A percentile compares a stretch with the other conserved stretches of the same genome.
Evolutionary conservation across 2,797 vertebrate species (phyloP).

Genomic region (Eidolon dupreanum): DNA sequence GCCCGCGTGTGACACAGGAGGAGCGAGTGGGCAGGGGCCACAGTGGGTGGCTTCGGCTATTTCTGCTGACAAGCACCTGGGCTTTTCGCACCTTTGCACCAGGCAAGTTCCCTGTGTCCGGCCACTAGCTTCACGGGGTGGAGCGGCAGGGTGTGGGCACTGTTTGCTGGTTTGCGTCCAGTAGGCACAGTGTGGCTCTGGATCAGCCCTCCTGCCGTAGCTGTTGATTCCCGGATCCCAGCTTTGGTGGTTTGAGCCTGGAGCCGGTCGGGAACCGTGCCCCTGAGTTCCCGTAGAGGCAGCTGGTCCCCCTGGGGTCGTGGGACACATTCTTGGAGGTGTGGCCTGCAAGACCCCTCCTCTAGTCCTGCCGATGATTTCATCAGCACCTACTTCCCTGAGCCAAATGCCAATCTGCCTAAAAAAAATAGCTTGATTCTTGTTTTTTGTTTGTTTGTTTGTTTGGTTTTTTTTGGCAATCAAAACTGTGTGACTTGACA

Average conservation of each 20-base stretch:
- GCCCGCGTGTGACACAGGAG: rapidly evolving
- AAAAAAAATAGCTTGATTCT: conserved; percentile 21
- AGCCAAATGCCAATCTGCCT: background rate
- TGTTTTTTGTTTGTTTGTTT: background rate
- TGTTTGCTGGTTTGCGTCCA: background rate
- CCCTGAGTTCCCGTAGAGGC: background rate
- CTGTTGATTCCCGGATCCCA: too few relatives aligned
- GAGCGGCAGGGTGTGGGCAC: background rate
- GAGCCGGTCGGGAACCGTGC: background rate
- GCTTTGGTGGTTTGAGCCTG: background rate
- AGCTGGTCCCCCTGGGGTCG: background rate
- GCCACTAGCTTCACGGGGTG: background rate
- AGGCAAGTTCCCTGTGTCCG: rapidly evolving
- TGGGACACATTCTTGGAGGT: background rate
- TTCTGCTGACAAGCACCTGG: background rate
- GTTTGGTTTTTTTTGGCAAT: background rate
- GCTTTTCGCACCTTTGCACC: background rate
- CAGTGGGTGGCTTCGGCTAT: background rate
- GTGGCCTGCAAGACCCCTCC: background rate
- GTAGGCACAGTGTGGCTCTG: background rate
- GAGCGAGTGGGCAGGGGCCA: too few relatives aligned
- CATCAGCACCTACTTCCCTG: background rate
- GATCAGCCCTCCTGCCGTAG: background rate
- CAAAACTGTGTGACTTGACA: background rate
- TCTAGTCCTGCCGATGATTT: background rate